Percentiles rank a stretch among this genome's conserved stretches.
Conservation (phyloP, 2,888 invertebrate genomes). For the Phania funesta region DNA sequence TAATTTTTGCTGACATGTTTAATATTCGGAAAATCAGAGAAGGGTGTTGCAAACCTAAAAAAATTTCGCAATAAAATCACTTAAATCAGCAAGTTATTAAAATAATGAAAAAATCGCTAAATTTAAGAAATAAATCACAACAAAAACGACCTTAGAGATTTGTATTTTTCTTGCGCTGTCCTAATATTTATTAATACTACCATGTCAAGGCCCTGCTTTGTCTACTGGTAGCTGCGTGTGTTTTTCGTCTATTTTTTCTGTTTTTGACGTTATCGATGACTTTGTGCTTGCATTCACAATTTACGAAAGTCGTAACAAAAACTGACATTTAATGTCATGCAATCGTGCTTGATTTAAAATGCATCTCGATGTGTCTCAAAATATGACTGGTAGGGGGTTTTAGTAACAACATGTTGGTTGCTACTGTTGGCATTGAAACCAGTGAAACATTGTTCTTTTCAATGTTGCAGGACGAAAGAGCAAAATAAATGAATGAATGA, state of each 20-base stretch:
- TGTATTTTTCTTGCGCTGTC: too few relatives aligned
- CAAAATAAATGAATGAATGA: slow-evolving; percentile 29
- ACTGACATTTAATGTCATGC: slow-evolving; percentile 50
- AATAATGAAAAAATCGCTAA: too few relatives aligned
- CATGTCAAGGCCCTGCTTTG: neutral
- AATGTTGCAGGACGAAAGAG: slow-evolving; percentile 25
- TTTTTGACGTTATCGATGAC: slow-evolving; percentile 12
- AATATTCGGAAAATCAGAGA: too few relatives aligned
- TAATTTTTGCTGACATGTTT: too few relatives aligned
- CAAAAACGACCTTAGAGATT: too few relatives aligned
- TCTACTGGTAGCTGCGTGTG: neutral
- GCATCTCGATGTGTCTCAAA: slow-evolving; percentile 45
- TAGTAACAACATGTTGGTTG: slow-evolving; percentile 18
- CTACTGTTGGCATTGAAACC: slow-evolving; percentile 48
- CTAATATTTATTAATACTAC: neutral
- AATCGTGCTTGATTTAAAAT: slow-evolving; percentile 47
- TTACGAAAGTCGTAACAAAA: slow-evolving; percentile 37
- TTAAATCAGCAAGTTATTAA: too few relatives aligned
- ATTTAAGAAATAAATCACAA: too few relatives aligned
- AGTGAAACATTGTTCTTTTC: slow-evolving; percentile 38
- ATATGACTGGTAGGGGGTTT: slow-evolving; percentile 26
- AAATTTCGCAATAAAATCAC: too few relatives aligned
- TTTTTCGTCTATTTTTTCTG: neutral
- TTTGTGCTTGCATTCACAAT: slow-evolving; percentile 41
- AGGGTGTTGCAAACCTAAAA: too few relatives aligned